Base-by-base conservation (phyloP, 2,888 invertebrate species). In the Hofmannophila pseudospretella region DNA sequence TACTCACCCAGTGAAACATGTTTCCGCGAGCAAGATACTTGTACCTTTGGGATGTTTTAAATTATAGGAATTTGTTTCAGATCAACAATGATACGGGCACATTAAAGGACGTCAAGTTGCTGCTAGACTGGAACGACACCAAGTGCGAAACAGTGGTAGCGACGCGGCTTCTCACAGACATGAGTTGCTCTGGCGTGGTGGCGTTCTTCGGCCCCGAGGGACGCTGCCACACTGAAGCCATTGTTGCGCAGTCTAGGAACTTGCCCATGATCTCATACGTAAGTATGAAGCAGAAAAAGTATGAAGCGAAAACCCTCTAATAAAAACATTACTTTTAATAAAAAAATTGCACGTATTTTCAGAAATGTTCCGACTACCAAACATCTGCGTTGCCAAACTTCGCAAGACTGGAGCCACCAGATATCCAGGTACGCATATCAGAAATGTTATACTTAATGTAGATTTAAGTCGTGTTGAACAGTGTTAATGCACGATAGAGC, bases 231-330 rank as follows among this genome's bases (percentile, higher is more conserved):
- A 96, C 96, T n/a, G 98, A 98, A 78, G 97, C 98, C 36, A 95
- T 96, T 58, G 93, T 98, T 36, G 94, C 98, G 13, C 96, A 97
- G 68, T 94, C 97, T 30, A 91, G 95, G 73, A 97, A 98, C 87
- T 91, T 97, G 66, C 97, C 98, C 41, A 97, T 98, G 96, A 95
- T 98, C 76, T 96, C 97, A 69, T 97, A 97, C 82, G 98, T 98
- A 85, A 94, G 97, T 93, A 2, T 27, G 11, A n/a, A n/a, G n/a
- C n/a, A n/a, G n/a, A n/a, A n/a, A n/a, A n/a, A n/a, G 20, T 20
- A 7, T 20, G 4, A 5, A 5, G 3, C 7, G 7, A 20, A 20
- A 4, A 5, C 20, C 4, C 20, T 20, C 20, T 5, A 7, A 7
- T 20, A 7, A 20, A 7, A 4, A 20, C 7, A 20, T 3, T 20